A percentile compares a stretch with the other conserved stretches of the same genome.
These are phyloP conservation scores for Anorthoa munda DNA, from an alignment of 2,888 invertebrate genomes.

Conservation along the genomic window DNA sequence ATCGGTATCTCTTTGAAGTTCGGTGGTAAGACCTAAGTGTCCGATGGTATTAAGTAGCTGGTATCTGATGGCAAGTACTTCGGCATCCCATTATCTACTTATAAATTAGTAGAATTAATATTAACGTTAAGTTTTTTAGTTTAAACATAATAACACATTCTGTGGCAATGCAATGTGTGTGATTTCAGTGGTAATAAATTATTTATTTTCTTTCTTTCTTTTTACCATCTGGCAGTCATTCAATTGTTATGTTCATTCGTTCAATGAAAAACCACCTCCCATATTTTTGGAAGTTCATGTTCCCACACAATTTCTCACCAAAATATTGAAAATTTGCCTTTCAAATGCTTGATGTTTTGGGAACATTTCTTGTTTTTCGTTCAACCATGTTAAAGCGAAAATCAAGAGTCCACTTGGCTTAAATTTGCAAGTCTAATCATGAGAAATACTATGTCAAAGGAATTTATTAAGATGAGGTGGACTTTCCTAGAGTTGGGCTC, in stretches of 20 bases:
- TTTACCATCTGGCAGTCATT: no score
- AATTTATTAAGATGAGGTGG: conserved; percentile 66
- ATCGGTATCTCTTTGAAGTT: no score
- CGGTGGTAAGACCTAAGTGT: background rate
- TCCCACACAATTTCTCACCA: background rate
- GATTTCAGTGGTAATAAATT: no score
- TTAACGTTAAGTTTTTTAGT: no score
- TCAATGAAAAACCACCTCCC: background rate
- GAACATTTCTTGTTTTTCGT: conserved; percentile 62
- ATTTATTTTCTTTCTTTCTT: no score
- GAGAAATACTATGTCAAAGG: conserved; percentile 66
- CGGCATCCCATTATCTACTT: no score
- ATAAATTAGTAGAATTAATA: no score
- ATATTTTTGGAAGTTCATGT: background rate
- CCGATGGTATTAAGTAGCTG: background rate
- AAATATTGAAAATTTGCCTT: conserved; percentile 58
- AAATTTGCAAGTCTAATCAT: conserved; percentile 68
- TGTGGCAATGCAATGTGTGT: no score
- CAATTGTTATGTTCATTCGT: background rate
- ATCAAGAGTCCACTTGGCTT: conserved; percentile 61
- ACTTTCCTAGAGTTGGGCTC: conserved; percentile 16
- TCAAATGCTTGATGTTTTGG: conserved; percentile 59
- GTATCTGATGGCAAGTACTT: background rate
- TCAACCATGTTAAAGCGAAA: conserved; percentile 60
- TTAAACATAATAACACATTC: no score